These are phyloP conservation scores for Hippopotamus amphibius DNA, from an alignment of 2,113 vertebrate species.

Conservation along the genomic window DNA sequence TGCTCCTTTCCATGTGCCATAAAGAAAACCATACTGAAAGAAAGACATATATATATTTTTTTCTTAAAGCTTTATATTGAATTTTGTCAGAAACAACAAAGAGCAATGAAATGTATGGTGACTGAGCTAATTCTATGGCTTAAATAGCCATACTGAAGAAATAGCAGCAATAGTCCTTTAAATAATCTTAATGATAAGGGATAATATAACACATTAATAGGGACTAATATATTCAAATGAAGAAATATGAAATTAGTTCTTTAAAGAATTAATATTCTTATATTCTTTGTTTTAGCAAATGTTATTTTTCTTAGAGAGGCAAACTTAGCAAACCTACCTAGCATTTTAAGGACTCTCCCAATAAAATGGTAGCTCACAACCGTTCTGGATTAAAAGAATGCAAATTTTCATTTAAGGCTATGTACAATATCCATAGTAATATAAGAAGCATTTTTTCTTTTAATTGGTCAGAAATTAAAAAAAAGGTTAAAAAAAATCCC, in stretches of 20 bases:
- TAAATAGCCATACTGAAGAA: not conserved
- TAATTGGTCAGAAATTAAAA: slow-evolving; percentile 66
- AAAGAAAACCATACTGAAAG: slow-evolving; percentile 40
- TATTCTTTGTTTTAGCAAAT: slow-evolving; percentile 74
- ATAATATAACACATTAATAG: not conserved
- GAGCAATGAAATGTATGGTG: slow-evolving; percentile 30
- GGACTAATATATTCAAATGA: slow-evolving; percentile 67
- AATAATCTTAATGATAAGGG: not conserved
- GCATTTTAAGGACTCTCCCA: slow-evolving; percentile 66
- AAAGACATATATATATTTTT: slow-evolving; percentile 46
- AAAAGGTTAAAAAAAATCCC: slow-evolving; percentile 75
- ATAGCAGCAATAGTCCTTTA: not conserved
- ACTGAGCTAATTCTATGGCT: not conserved
- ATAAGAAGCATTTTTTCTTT: slow-evolving; percentile 65
- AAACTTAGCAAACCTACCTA: slow-evolving; percentile 76
- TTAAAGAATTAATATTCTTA: slow-evolving; percentile 76
- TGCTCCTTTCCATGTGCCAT: not conserved
- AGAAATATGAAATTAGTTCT: slow-evolving; percentile 66
- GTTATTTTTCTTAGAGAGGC: slow-evolving; percentile 64
- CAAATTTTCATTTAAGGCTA: slow-evolving; percentile 57
- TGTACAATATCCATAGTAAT: slow-evolving; percentile 43
- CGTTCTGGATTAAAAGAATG: slow-evolving; percentile 1
- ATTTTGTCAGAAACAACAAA: slow-evolving; percentile 65
- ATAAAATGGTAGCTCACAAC: slow-evolving; percentile 59
- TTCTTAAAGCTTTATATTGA: slow-evolving; percentile 31